Evolutionary conservation across 2,888 invertebrate genomes (phyloP), one percentile per base, ranked within the genome.

Genomic region (Plutella xylostella): DNA sequence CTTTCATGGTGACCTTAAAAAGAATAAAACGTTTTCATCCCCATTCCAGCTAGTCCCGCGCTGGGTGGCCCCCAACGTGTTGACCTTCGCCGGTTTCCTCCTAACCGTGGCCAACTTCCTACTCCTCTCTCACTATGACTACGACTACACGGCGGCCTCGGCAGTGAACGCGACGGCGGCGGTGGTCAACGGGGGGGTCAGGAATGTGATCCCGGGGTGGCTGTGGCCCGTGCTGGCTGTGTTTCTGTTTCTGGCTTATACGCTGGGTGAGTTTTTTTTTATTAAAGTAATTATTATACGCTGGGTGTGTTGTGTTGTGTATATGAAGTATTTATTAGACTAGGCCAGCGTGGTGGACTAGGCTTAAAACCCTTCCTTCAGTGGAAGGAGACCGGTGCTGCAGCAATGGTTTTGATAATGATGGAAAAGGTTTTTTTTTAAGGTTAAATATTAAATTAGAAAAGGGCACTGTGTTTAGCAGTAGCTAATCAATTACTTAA

Each of bases 41-140:
- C n/a, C 7, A 43, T 69, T 67, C 5, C 86, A 98, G 98, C 88
- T 92, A 53, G 91, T 95, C 68, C 99, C 99, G 51, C 89, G 87
- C 85, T 98, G 96, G 95, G 87, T 99, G 48, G 99, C 99, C 0
- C 99, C 99, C 38, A 99, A 99, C 78, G 85, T 97, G 37, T 83
- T 99, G 45, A 99, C 99, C 11, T 94, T 99, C 72, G 88, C 89
- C 48, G 99, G 99, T 12, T 99, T 99, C 70, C 84, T 97, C 20
- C 90, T 98, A 61, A 93, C 97, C 11, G 91, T 96, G 22, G 72
- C 91, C 17, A 96, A 96, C 73, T 97, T 96, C 72, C 57, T 92
- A 38, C 72, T 98, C 53, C 89, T 98, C 54, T 88, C 93, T 35
- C 89, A 89, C 65, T 94, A 94, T 65, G 99, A 99, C 76, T 94